Percentiles rank a stretch among this genome's conserved stretches.
Conservation (phyloP, 2,113 vertebrate genomes). For the Leucoraja erinaceus region DNA sequence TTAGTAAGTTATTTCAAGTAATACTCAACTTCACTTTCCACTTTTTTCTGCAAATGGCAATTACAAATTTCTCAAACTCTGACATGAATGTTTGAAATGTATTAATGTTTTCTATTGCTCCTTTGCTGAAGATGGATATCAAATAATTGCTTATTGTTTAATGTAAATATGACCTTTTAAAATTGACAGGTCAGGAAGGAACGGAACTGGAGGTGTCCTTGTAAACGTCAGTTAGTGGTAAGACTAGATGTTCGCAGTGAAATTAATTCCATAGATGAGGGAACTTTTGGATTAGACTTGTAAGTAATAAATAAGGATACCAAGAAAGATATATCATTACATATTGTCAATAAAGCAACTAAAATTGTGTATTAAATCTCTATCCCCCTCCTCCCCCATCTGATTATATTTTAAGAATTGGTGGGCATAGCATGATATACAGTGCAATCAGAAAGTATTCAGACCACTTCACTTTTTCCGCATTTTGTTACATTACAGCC, state of each 20-base stretch:
- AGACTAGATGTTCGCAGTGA: conserved; percentile 17
- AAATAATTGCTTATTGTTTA: neutral
- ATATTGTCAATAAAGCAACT: too few relatives aligned
- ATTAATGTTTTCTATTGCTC: neutral
- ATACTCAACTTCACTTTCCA: neutral
- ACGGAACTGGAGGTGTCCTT: conserved; percentile 2
- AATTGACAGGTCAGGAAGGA: conserved; percentile 36
- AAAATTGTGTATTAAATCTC: too few relatives aligned
- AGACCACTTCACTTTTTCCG: too few relatives aligned
- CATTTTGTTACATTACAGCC: too few relatives aligned
- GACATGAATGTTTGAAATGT: neutral
- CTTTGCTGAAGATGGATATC: neutral
- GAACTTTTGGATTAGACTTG: conserved; percentile 10
- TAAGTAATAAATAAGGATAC: neutral
- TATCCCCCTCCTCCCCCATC: too few relatives aligned
- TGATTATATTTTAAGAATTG: too few relatives aligned
- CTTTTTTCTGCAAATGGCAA: neutral
- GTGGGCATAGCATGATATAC: too few relatives aligned
- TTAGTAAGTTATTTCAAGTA: neutral
- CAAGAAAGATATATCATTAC: neutral
- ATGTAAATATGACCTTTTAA: conserved; percentile 28
- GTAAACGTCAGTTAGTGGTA: conserved; percentile 25
- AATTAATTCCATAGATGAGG: neutral
- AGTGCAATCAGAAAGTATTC: too few relatives aligned
- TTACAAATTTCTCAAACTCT: neutral